Percentiles rank a stretch among this genome's conserved stretches.
These are phyloP conservation scores for Phaethon lepturus DNA, from an alignment of 2,113 vertebrate species.

Conservation along the genomic window DNA sequence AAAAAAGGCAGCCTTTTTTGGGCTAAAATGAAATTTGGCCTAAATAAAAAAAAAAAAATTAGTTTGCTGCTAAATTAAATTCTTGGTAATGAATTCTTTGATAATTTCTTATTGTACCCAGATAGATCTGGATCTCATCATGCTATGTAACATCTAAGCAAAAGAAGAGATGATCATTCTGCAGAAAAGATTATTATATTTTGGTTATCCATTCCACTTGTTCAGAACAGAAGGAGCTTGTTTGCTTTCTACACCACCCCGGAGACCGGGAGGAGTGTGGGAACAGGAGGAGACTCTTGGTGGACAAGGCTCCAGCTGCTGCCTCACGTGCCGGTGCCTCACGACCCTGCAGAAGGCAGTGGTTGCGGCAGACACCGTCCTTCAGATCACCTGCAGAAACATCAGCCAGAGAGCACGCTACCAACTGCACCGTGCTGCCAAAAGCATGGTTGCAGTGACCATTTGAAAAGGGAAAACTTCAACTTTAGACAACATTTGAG, in stretches of 20 bases:
- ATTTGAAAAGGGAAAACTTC: not conserved
- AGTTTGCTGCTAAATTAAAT: not conserved
- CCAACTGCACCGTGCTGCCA: accelerated
- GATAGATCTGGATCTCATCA: not conserved
- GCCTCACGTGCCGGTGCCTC: accelerated
- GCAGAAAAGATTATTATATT: not conserved
- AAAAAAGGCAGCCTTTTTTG: not conserved
- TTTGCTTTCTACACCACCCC: not conserved
- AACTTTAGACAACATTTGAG: not conserved
- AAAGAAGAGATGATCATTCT: not conserved
- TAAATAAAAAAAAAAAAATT: no score
- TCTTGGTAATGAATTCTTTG: not conserved
- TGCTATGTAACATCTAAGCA: not conserved
- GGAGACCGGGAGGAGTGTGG: accelerated
- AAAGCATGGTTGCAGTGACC: not conserved
- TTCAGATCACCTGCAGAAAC: not conserved
- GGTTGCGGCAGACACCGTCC: not conserved
- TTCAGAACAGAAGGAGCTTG: not conserved
- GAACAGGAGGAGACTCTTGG: not conserved
- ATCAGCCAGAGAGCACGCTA: not conserved
- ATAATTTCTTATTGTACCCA: not conserved
- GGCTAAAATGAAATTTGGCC: no score
- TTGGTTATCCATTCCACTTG: not conserved
- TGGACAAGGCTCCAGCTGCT: not conserved
- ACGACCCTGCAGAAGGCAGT: not conserved